A percentile compares a stretch with the other conserved stretches of the same genome.
These are phyloP conservation scores for Onychomys leucogaster DNA, from an alignment of 2,797 vertebrate species.

Conservation along the genomic window DNA sequence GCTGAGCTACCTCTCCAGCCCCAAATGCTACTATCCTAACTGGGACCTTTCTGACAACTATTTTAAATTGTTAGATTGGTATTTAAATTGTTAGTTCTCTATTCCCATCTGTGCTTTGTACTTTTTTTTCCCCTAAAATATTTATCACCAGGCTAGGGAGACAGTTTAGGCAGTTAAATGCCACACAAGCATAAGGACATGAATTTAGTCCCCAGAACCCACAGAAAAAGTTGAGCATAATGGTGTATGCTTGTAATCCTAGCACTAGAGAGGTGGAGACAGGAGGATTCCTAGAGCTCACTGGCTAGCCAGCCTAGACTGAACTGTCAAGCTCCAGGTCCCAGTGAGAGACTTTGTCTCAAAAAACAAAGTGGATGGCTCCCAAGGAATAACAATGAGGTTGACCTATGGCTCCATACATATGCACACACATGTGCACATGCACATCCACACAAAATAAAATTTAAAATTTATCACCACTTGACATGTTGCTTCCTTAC, in stretches of 20 bases:
- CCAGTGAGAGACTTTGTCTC: neutral
- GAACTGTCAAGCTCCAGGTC: neutral
- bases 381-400: neutral
- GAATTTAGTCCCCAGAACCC: neutral
- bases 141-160: neutral
- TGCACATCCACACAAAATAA: neutral
- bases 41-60: constrained; percentile 25
- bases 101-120: neutral
- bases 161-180: neutral
- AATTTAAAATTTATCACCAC: neutral
- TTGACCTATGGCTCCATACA: neutral
- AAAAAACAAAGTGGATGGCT: neutral
- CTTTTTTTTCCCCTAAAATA: constrained; percentile 48
- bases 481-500: neutral
- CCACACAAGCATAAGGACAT: neutral
- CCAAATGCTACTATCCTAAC: neutral
- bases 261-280: neutral
- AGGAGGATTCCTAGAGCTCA: neutral
- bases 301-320: neutral
- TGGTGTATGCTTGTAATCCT: neutral
- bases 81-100: constrained; percentile 40
- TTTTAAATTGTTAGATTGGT: constrained; percentile 46
- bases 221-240: neutral
- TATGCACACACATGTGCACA: neutral
- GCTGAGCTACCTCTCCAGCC: neutral